Conservation (phyloP, 2,888 invertebrate species). For the Amblyteles armatorius region DNA sequence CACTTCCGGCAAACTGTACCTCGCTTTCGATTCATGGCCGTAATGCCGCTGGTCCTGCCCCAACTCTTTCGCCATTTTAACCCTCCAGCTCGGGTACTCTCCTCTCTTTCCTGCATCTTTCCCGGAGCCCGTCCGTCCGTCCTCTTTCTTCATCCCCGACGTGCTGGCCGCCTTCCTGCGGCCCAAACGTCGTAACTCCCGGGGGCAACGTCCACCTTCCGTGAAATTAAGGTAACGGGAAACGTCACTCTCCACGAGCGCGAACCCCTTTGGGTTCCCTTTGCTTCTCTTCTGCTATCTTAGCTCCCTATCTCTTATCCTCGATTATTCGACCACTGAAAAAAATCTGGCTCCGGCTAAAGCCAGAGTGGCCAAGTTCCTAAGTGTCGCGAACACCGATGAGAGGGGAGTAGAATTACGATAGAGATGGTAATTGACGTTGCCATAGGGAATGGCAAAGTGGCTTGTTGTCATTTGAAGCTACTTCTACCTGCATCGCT, state of each 20-base stretch:
- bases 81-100: background rate
- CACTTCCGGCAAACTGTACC: conserved; percentile 12
- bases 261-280: conserved; percentile 32
- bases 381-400: conserved; percentile 3
- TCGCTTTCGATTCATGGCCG: conserved; percentile 40
- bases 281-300: conserved; percentile 30
- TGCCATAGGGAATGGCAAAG: background rate
- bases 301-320: conserved; percentile 48
- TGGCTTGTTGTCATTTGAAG: conserved; percentile 22
- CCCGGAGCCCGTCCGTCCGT: conserved; percentile 43
- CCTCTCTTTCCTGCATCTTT: conserved; percentile 36
- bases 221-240: conserved; percentile 61
- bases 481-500: background rate
- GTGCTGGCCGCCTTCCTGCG: conserved; percentile 56
- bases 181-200: conserved; percentile 66
- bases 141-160: conserved; percentile 52
- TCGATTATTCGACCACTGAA: conserved; percentile 42
- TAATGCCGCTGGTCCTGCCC: conserved; percentile 57
- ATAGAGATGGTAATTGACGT: conserved; percentile 36
- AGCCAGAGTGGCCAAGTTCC: conserved; percentile 13
- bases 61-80: conserved; percentile 32
- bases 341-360: conserved; percentile 53
- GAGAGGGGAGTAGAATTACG: conserved; percentile 35
- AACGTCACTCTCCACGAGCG: conserved; percentile 30
- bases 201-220: conserved; percentile 68